A percentile compares a stretch with the other conserved stretches of the same genome.
Evolutionary conservation across 1,140 invertebrate genomes (phyloP).

Genomic region (Anastatus disparis): DNA sequence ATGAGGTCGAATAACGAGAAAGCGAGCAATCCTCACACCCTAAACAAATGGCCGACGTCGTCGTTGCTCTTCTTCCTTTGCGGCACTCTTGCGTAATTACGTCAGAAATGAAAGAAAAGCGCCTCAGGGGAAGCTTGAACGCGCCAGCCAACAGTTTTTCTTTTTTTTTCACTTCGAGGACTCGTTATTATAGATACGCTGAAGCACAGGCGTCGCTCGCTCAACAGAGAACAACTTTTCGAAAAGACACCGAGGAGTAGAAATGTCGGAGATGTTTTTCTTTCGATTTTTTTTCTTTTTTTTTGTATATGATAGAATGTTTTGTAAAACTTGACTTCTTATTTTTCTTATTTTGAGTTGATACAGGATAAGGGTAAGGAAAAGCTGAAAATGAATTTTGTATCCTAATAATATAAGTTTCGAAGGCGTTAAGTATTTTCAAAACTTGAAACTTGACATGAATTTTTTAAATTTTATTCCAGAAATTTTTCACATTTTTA

Average conservation of each 20-base stretch:
- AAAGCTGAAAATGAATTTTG: too few species aligned
- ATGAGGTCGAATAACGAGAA: conserved; percentile 28
- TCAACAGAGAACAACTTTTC: conserved; percentile 38
- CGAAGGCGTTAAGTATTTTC: too few species aligned
- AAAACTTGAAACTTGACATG: too few species aligned
- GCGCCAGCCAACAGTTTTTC: not conserved
- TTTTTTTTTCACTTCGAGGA: conserved; percentile 30
- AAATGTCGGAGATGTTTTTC: conserved; percentile 12
- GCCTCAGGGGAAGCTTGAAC: conserved; percentile 39
- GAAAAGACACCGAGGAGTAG: conserved; percentile 17
- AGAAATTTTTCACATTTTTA: too few species aligned
- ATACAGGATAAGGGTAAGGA: too few species aligned
- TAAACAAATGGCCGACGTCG: conserved; percentile 37
- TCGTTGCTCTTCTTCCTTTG: conserved; percentile 43
- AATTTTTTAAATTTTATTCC: too few species aligned
- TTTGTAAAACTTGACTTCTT: too few species aligned
- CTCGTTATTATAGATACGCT: conserved; percentile 41
- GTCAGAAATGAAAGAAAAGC: conserved; percentile 53
- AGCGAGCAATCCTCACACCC: not conserved
- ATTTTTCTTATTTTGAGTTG: too few species aligned
- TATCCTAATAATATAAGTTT: too few species aligned
- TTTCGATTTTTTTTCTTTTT: not conserved
- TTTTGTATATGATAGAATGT: too few species aligned
- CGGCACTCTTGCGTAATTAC: conserved; percentile 52
- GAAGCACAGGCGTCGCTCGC: conserved; percentile 11